These are phyloP conservation scores for Ormyrus labotus DNA, from an alignment of 2,888 invertebrate genomes.

Conservation along the genomic window DNA sequence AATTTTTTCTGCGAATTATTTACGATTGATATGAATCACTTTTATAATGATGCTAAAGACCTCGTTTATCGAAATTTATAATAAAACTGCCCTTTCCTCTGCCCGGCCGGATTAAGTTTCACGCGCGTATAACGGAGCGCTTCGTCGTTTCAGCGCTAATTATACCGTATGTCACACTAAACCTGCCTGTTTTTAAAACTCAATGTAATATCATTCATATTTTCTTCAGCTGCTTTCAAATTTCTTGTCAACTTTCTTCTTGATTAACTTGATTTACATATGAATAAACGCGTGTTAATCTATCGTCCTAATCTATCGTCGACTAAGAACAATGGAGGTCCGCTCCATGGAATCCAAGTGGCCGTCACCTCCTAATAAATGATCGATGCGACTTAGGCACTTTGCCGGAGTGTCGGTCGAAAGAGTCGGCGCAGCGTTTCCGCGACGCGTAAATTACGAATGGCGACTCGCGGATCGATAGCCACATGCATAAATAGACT, in stretches of 20 bases:
- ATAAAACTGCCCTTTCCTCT: neutral
- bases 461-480: neutral
- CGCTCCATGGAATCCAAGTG: too few relatives aligned
- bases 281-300: too few relatives aligned
- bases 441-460: constrained; percentile 23
- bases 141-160: too few relatives aligned
- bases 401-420: neutral
- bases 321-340: too few relatives aligned
- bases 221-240: too few relatives aligned
- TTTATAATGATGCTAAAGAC: constrained; percentile 10
- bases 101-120: neutral
- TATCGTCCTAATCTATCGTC: too few relatives aligned
- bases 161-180: too few relatives aligned
- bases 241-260: too few relatives aligned
- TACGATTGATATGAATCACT: constrained; percentile 32
- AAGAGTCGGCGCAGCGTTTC: neutral
- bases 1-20: constrained; percentile 33
- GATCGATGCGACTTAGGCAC: constrained; percentile 24
- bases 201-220: too few relatives aligned
- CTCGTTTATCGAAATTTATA: constrained; percentile 33
- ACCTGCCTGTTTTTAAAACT: too few relatives aligned
- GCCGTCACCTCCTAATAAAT: neutral
- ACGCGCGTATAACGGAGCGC: too few relatives aligned
- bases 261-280: too few relatives aligned
- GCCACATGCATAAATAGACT: neutral